Evolutionary conservation across 2,113 vertebrate genomes (phyloP).

Genomic region (Callionymus lyra): DNA sequence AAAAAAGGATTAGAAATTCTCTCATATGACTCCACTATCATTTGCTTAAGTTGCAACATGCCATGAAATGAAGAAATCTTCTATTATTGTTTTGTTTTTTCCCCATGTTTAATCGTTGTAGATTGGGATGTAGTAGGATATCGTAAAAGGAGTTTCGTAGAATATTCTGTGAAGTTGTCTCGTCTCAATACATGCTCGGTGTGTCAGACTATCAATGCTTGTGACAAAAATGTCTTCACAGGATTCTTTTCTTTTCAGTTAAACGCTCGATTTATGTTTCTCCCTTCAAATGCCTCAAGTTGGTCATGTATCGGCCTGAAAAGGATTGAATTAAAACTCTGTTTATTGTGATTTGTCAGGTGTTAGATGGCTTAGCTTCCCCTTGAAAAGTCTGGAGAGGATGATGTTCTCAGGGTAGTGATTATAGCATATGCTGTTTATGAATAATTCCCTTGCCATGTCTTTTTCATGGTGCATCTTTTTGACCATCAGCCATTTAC

Average conservation of each 20-base stretch:
- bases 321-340: too few species aligned
- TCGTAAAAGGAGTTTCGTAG: conserved; percentile 39
- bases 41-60: conserved; percentile 26
- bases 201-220: conserved; percentile 59
- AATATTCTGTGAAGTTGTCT: conserved; percentile 42
- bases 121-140: conserved; percentile 55
- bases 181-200: conserved; percentile 41
- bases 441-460: conserved; percentile 9
- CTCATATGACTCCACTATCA: conserved; percentile 8
- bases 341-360: conserved; percentile 37
- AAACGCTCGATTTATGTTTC: too few species aligned
- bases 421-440: conserved; percentile 27
- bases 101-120: conserved; percentile 52
- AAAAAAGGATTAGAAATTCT: conserved; percentile 13
- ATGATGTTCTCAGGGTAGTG: conserved; percentile 44
- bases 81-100: conserved; percentile 36
- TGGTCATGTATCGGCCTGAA: too few species aligned
- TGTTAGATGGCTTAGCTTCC: conserved; percentile 28
- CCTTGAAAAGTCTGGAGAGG: conserved; percentile 15
- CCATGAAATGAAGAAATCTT: conserved; percentile 41
- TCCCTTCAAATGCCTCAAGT: background rate
- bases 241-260: too few species aligned
- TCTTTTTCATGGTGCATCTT: conserved; percentile 19
- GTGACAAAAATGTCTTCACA: conserved; percentile 48
- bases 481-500: conserved; percentile 35